These are phyloP conservation scores for Oxyteleia sp. DNA, from an alignment of 2,888 invertebrate genomes.

Conservation along the genomic window DNA sequence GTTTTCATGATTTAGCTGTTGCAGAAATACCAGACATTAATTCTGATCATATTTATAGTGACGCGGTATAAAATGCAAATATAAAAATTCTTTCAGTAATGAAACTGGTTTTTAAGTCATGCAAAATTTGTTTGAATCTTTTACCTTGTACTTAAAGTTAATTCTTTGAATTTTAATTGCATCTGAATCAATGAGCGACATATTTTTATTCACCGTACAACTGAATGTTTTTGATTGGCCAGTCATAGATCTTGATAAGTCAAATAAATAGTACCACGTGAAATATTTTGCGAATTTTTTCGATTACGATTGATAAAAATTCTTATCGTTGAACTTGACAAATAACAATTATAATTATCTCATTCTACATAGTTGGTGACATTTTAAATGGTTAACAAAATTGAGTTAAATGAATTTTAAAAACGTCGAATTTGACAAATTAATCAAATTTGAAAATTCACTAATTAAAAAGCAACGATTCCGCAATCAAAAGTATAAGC, in stretches of 20 bases:
- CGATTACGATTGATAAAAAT: not conserved
- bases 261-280: no score
- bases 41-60: constrained; percentile 37
- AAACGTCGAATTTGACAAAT: not conserved
- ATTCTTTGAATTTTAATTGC: constrained; percentile 48
- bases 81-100: constrained; percentile 32
- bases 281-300: no score
- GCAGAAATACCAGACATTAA: constrained; percentile 19
- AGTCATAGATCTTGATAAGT: no score
- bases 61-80: constrained; percentile 42
- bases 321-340: not conserved
- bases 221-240: not conserved
- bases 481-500: constrained; percentile 5
- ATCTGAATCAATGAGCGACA: constrained; percentile 36
- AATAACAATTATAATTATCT: not conserved
- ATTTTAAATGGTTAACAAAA: not conserved
- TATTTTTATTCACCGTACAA: constrained; percentile 10
- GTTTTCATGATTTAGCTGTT: not conserved
- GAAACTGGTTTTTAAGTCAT: constrained; percentile 57
- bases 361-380: not conserved
- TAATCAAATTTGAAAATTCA: not conserved
- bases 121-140: constrained; percentile 59
- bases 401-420: no score
- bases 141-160: constrained; percentile 39
- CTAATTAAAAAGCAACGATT: not conserved